Evolutionary conservation across 2,888 invertebrate genomes (phyloP).

Genomic region (Dasysyrphus albostriatus): DNA sequence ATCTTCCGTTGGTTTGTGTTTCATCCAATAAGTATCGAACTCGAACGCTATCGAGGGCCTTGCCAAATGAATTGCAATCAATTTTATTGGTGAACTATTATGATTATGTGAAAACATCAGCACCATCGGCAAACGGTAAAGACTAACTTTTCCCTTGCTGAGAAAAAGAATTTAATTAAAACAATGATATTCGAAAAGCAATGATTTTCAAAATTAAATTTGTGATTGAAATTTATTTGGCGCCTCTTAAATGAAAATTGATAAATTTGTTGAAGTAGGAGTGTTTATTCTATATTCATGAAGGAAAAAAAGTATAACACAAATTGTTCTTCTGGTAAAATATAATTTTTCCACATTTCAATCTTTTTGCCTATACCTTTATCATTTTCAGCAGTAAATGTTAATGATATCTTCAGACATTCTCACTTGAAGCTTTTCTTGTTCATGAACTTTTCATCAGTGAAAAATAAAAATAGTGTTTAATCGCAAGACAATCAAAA

Average conservation of each 20-base stretch:
- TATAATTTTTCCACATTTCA: too few species aligned
- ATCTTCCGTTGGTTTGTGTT: slow-evolving; percentile 41
- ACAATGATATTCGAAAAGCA: neutral
- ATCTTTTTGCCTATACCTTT: too few species aligned
- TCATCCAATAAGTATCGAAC: slow-evolving; percentile 49
- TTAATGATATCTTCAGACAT: too few species aligned
- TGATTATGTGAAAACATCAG: neutral
- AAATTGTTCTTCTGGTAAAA: too few species aligned
- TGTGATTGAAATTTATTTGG: neutral
- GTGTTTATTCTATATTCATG: neutral
- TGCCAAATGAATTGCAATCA: slow-evolving; percentile 60
- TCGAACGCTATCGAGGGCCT: slow-evolving; percentile 39
- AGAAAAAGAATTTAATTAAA: slow-evolving; percentile 2
- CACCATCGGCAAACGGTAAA: neutral
- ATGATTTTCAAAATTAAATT: neutral
- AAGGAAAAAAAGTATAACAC: too few species aligned
- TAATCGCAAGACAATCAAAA: slow-evolving; percentile 45
- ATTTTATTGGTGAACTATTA: slow-evolving; percentile 54
- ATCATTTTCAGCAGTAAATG: too few species aligned
- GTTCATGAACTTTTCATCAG: too few species aligned
- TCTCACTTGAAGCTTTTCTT: too few species aligned
- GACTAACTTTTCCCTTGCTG: too few species aligned
- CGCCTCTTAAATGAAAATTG: neutral
- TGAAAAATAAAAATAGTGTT: neutral
- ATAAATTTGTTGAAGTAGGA: neutral